Conservation (phyloP, 1,140 invertebrate species). For the Ladona fulva region DNA sequence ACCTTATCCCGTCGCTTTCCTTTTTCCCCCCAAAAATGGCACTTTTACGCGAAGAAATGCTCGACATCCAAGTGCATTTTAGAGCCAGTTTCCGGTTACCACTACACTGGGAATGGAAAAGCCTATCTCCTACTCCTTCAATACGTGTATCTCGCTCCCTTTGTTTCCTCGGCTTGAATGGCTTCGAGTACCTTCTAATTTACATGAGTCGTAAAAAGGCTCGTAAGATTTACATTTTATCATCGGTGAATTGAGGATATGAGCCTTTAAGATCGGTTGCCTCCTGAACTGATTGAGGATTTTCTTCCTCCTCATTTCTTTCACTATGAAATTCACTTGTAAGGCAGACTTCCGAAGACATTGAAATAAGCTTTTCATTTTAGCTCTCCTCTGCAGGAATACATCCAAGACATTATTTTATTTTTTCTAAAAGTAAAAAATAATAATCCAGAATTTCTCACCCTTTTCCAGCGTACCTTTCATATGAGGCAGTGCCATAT, state of each 20-base stretch:
- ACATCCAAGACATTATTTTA: too few relatives aligned
- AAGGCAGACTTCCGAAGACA: too few relatives aligned
- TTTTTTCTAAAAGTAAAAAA: too few relatives aligned
- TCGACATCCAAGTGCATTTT: neutral
- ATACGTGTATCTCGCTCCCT: neutral
- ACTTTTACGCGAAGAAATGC: neutral
- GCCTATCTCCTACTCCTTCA: neutral
- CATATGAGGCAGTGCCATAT: too few relatives aligned
- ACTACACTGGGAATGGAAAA: neutral
- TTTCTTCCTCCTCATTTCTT: too few relatives aligned
- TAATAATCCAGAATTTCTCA: too few relatives aligned
- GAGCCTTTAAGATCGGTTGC: neutral
- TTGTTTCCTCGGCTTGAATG: neutral
- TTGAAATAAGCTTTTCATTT: too few relatives aligned
- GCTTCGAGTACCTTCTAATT: neutral
- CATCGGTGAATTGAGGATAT: neutral
- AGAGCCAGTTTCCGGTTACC: neutral
- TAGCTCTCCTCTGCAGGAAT: too few relatives aligned
- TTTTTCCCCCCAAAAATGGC: neutral
- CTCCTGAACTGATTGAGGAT: too few relatives aligned
- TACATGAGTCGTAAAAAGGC: neutral
- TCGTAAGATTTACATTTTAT: neutral
- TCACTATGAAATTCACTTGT: too few relatives aligned
- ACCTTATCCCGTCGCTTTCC: neutral
- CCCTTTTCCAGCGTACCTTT: too few relatives aligned